Evolutionary conservation across 2,888 invertebrate species (phyloP).

Genomic region (Mylabris sibirica): DNA sequence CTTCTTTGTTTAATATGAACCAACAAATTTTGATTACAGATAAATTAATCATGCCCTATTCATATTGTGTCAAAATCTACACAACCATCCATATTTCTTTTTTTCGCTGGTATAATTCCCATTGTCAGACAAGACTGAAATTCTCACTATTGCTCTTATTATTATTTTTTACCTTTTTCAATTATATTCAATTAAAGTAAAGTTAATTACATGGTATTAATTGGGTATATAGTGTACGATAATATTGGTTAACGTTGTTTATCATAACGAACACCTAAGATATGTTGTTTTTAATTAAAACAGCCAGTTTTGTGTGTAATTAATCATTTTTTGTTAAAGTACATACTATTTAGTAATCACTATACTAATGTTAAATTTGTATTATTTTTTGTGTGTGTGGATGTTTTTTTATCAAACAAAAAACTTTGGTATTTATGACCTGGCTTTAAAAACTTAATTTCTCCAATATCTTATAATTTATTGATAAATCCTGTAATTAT

Average conservation of each 20-base stretch:
- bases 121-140: neutral
- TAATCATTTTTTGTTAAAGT: conserved; percentile 2
- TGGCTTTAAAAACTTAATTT: neutral
- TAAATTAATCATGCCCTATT: neutral
- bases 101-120: neutral
- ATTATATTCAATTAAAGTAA: neutral
- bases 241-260: neutral
- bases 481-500: neutral
- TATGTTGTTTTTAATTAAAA: conserved; percentile 11
- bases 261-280: neutral
- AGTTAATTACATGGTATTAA: conserved; percentile 5
- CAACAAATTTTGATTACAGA: too few species aligned
- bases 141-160: neutral
- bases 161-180: neutral
- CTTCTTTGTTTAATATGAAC: too few species aligned
- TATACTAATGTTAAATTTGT: neutral
- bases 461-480: neutral
- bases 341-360: neutral
- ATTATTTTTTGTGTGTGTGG: neutral
- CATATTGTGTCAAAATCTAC: neutral
- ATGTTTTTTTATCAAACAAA: neutral
- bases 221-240: neutral
- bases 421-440: neutral
- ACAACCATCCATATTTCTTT: neutral
- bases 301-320: conserved; percentile 1